Base-by-base conservation (phyloP, 2,797 vertebrate species). In the Scomberomorus guttatus region DNA sequence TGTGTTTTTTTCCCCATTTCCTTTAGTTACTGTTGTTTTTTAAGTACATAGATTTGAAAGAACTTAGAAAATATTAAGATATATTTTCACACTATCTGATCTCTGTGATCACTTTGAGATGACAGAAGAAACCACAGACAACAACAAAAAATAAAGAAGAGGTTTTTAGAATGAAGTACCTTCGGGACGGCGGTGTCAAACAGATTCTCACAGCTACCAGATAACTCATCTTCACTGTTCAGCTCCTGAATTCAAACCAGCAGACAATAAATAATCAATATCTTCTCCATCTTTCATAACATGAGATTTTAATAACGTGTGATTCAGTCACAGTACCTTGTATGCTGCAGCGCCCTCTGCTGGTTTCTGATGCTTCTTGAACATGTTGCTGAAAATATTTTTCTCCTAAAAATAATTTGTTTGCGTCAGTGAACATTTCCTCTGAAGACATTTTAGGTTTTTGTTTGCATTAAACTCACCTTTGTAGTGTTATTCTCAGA, bases 311-410 rank as follows among this genome's bases (percentile, higher is more conserved):
- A n/a, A 14, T 6, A 48, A 37, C 0, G 0, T 12, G 14, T 32
- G 4, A 37, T 3, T 58, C 0, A 15, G 39, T 22, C 12, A 13
- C 24, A 0, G 17, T 29, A 92, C 88, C 87, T 60, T 81, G 0
- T 85, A 84, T 15, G 76, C 77, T 65, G 82, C 50, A 14, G 66
- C 24, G n/a, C 51, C 80, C 77, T 88, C 92, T 81, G 72, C 64
- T 78, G 86, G 78, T 69, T 92, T 92, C 59, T 83, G 89, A 0
- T 65, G 77, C 67, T 89, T 93, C 74, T 80, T 92, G 25, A 94
- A 95, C 58, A 91, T 79, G 77, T 88, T 88, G 79, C 85, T 85
- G 32, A 90, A 91, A 59, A 89, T 68, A 17, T 77, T 80, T 87
- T 88, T 92, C 66, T 94, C 92, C 93, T 94, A 68, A 34, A 82